phyloP scores from a whole-genome alignment of 1,140 invertebrate genomes.

The Polypedilum pembai region DNA sequence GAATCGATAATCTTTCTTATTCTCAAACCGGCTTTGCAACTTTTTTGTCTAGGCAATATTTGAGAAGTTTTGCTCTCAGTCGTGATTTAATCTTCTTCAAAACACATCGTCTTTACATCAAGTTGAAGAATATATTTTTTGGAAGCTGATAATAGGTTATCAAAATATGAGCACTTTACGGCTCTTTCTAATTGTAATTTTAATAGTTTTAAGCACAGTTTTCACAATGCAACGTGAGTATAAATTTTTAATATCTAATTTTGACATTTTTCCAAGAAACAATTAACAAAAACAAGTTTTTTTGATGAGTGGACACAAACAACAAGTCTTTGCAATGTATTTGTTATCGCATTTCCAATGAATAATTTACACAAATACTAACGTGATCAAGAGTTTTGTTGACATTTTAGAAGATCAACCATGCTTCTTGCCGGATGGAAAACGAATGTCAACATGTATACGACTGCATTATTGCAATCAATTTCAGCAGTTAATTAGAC shows the following conservation, averaged over 20 bases:
- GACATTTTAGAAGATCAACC: not conserved
- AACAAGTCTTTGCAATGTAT: not conserved
- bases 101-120: not conserved
- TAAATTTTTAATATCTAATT: not conserved
- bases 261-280: not conserved
- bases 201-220: not conserved
- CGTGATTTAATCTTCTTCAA: not conserved
- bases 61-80: not conserved
- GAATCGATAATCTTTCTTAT: no score
- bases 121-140: not conserved
- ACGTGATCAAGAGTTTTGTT: not conserved
- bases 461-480: not conserved
- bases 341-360: not conserved
- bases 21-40: not conserved
- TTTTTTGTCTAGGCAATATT: not conserved
- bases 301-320: not conserved
- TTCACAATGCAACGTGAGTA: not conserved
- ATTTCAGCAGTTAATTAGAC: not conserved
- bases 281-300: not conserved
- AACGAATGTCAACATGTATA: not conserved
- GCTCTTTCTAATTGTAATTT: not conserved
- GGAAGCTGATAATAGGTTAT: slow-evolving; percentile 4
- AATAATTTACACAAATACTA: not conserved
- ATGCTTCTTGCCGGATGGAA: not conserved
- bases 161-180: not conserved